Conservation (phyloP, 2,113 vertebrate species). For the Hyperoodon ampullatus region DNA sequence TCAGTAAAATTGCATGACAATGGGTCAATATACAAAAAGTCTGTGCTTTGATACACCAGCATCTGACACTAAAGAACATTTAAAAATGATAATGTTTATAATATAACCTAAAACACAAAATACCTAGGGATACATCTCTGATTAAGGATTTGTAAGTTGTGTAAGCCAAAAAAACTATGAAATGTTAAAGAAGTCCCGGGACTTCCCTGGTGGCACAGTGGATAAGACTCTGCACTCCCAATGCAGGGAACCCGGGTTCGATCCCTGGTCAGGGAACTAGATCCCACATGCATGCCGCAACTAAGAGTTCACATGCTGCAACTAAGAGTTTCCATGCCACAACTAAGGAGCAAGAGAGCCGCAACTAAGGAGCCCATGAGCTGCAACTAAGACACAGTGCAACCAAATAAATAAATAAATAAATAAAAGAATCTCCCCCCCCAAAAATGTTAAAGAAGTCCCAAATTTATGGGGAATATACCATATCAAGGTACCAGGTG, state of each 20-base stretch:
- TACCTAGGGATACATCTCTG: neutral
- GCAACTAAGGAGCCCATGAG: no score
- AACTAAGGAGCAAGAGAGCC: no score
- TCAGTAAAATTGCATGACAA: neutral
- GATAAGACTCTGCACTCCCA: no score
- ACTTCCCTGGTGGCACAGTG: no score
- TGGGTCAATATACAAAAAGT: neutral
- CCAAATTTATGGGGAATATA: neutral
- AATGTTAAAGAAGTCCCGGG: neutral
- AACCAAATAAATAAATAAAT: no score
- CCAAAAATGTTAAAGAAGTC: neutral
- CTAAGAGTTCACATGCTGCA: no score
- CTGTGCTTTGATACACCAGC: neutral
- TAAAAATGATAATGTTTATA: neutral
- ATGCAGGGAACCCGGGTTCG: no score
- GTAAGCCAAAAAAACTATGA: neutral
- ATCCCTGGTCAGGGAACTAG: no score
- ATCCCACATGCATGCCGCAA: no score
- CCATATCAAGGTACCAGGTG: neutral
- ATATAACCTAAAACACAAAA: neutral
- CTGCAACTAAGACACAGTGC: no score
- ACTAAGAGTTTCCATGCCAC: no score
- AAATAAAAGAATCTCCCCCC: no score
- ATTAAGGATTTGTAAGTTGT: neutral
- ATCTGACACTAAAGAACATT: neutral